phyloP scores from a whole-genome alignment of 2,888 invertebrate genomes.

The Morinoia aosen region DNA sequence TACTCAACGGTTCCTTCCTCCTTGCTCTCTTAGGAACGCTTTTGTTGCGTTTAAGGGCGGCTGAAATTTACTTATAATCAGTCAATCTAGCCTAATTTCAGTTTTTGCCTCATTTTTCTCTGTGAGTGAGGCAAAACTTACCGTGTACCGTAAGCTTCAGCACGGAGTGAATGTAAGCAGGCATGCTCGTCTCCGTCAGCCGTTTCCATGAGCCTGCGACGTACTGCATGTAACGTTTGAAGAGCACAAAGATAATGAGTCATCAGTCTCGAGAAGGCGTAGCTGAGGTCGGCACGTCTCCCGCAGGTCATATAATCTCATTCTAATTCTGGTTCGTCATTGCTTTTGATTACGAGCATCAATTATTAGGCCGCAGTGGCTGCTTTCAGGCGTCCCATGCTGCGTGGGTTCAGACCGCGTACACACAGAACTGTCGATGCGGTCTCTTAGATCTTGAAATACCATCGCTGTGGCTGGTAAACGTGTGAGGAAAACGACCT shows the following conservation, averaged over 20 bases:
- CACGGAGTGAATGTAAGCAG: neutral
- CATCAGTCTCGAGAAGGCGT: neutral
- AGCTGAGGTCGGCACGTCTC: neutral
- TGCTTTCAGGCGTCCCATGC: neutral
- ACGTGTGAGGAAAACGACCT: neutral
- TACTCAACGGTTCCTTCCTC: no score
- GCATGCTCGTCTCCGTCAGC: neutral
- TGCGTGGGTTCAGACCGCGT: neutral
- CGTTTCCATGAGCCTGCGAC: neutral
- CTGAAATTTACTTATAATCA: no score
- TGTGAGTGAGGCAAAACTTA: neutral
- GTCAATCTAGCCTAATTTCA: neutral
- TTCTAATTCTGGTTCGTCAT: constrained; percentile 39
- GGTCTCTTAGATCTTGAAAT: neutral
- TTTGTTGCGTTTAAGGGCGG: no score
- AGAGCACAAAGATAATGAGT: neutral
- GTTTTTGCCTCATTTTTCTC: neutral
- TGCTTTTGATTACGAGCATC: constrained; percentile 13
- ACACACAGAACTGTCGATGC: neutral
- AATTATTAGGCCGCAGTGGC: neutral
- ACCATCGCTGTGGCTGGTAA: neutral
- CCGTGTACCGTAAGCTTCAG: neutral
- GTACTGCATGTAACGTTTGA: neutral
- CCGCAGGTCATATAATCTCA: neutral
- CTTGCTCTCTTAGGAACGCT: no score